These are phyloP conservation scores for Paramormyrops hopkinsi DNA, from an alignment of 2,797 vertebrate species.

Conservation along the genomic window DNA sequence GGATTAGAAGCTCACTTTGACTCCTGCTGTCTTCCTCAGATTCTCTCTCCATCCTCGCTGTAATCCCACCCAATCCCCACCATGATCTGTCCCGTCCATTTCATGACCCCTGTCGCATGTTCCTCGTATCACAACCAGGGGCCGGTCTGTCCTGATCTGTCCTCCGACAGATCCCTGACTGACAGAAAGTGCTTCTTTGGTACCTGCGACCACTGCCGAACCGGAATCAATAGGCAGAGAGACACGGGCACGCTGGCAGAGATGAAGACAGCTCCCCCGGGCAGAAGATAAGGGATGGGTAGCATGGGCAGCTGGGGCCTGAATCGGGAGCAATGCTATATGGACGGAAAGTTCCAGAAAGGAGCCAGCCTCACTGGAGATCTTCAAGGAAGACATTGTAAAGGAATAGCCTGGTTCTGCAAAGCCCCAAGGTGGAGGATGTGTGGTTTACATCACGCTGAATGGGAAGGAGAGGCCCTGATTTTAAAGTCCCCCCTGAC, in stretches of 20 bases:
- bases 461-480: background rate
- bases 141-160: background rate
- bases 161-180: background rate
- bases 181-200: background rate
- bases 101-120: background rate
- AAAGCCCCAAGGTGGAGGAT: background rate
- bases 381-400: background rate
- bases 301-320: background rate
- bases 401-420: background rate
- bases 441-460: background rate
- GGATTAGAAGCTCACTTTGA: background rate
- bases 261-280: background rate
- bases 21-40: background rate
- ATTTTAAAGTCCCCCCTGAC: background rate
- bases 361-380: background rate
- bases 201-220: background rate
- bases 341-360: background rate
- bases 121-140: background rate
- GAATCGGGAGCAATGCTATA: background rate
- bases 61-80: background rate
- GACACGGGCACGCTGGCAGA: background rate
- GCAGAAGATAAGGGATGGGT: background rate
- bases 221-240: background rate
- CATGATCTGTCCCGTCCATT: background rate
- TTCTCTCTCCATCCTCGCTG: background rate